Conservation (phyloP, 2,797 vertebrate genomes). For the Molossus alvarezi region DNA sequence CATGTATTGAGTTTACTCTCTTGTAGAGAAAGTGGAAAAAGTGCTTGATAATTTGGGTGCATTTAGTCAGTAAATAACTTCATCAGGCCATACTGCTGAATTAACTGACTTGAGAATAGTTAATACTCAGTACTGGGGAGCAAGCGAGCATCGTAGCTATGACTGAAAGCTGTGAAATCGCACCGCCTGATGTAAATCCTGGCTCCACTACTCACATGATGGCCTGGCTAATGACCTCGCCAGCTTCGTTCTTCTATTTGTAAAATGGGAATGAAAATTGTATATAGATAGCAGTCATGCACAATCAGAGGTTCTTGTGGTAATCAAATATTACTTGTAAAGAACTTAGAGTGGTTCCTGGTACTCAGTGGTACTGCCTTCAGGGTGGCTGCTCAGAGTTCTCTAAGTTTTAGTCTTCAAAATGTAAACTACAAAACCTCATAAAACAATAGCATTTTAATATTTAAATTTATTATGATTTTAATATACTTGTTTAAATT, state of each 20-base stretch:
- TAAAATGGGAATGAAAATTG: not conserved
- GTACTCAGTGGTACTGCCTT: not conserved
- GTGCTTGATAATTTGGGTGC: slow-evolving; percentile 37
- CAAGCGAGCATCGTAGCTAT: not conserved
- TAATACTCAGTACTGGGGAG: not conserved
- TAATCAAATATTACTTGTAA: not conserved
- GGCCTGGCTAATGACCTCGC: not conserved
- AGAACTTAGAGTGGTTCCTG: not conserved
- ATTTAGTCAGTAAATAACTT: slow-evolving; percentile 51
- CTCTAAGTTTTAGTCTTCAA: not conserved
- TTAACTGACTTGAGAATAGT: not conserved
- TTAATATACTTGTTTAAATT: not conserved
- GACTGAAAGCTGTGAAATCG: not conserved
- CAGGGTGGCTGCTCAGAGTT: not conserved
- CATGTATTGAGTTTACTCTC: slow-evolving; percentile 29
- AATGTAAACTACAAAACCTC: not conserved
- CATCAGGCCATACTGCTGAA: not conserved
- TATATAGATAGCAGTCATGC: not conserved
- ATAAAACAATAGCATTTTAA: not conserved
- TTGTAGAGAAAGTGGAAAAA: slow-evolving; percentile 7
- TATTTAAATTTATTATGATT: slow-evolving; percentile 20
- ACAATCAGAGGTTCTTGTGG: not conserved
- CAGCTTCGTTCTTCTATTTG: not conserved
- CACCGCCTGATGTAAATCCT: not conserved
- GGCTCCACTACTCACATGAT: not conserved